phyloP scores from a whole-genome alignment of 2,888 invertebrate genomes.

The Linnaemya vulpina region DNA sequence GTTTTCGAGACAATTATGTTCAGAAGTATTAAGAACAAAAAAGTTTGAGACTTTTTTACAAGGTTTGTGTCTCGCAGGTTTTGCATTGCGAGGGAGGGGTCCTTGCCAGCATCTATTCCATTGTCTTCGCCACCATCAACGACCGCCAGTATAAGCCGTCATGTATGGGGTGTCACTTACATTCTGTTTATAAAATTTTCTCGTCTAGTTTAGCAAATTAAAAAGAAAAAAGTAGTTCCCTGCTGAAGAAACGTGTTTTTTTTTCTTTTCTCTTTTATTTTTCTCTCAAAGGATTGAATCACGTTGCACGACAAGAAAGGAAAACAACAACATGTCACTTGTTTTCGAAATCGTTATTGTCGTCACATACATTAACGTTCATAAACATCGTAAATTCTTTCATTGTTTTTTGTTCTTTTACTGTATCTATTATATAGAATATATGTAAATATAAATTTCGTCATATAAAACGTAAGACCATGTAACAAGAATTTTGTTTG shows the following conservation, averaged over 20 bases:
- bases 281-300: conserved; percentile 44
- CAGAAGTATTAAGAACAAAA: too few relatives aligned
- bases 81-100: too few relatives aligned
- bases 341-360: not conserved
- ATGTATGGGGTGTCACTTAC: too few relatives aligned
- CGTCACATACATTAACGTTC: conserved; percentile 8
- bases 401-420: not conserved
- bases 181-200: too few relatives aligned
- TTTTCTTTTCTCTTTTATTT: conserved; percentile 1
- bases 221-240: not conserved
- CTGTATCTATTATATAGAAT: too few relatives aligned
- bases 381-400: not conserved
- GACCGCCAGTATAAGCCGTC: too few relatives aligned
- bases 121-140: not conserved
- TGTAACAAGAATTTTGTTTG: too few relatives aligned
- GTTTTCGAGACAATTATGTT: too few relatives aligned
- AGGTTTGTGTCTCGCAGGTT: too few relatives aligned
- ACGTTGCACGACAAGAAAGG: conserved; percentile 6
- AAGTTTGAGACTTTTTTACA: too few relatives aligned
- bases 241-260: not conserved
- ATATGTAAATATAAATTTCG: too few relatives aligned
- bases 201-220: conserved; percentile 9
- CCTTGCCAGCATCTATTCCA: not conserved
- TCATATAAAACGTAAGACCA: too few relatives aligned
- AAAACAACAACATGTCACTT: not conserved